Percentiles rank a stretch among this genome's conserved stretches.
Evolutionary conservation across 23 tunicate species (phyloP).

Genomic region (Aplidium turbinatum): DNA sequence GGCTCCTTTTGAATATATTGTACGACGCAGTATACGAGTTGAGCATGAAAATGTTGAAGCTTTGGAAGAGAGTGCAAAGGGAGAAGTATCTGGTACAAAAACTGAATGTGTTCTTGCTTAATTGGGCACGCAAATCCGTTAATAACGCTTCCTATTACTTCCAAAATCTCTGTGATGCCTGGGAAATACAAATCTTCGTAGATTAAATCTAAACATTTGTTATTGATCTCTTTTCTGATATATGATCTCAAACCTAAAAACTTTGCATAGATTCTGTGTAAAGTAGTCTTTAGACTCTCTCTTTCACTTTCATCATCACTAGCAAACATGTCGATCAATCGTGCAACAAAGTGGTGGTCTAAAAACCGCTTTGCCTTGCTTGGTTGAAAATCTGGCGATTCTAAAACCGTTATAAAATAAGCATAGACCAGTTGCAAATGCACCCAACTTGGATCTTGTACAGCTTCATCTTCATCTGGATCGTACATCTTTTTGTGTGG

Average conservation of each 20-base stretch:
- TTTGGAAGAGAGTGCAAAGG: conserved; percentile 73
- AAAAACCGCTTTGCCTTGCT: conserved; percentile 82
- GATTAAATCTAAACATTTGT: conserved; percentile 59
- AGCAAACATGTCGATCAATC: conserved; percentile 53
- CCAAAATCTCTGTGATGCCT: conserved; percentile 85
- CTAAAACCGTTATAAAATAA: conserved; percentile 75
- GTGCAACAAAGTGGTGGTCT: conserved; percentile 50
- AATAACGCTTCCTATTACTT: conserved; percentile 92
- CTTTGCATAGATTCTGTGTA: conserved; percentile 91
- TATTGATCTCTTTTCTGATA: conserved; percentile 62
- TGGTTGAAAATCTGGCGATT: conserved; percentile 79
- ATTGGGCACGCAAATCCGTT: conserved; percentile 83
- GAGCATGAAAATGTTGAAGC: conserved; percentile 72
- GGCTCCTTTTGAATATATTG: conserved; percentile 92
- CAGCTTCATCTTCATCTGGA: conserved; percentile 87
- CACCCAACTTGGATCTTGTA: conserved; percentile 65
- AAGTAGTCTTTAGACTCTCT: conserved; percentile 62
- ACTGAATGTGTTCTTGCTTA: conserved; percentile 74
- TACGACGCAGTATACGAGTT: conserved; percentile 87
- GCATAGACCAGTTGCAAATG: conserved; percentile 83
- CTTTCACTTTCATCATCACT: conserved; percentile 67
- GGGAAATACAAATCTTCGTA: conserved; percentile 63
- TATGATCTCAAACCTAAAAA: conserved; percentile 83
- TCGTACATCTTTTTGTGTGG: conserved; percentile 41
- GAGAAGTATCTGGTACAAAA: conserved; percentile 57